These are phyloP conservation scores for Melolontha melolontha DNA, from an alignment of 2,888 invertebrate genomes.

Conservation along the genomic window DNA sequence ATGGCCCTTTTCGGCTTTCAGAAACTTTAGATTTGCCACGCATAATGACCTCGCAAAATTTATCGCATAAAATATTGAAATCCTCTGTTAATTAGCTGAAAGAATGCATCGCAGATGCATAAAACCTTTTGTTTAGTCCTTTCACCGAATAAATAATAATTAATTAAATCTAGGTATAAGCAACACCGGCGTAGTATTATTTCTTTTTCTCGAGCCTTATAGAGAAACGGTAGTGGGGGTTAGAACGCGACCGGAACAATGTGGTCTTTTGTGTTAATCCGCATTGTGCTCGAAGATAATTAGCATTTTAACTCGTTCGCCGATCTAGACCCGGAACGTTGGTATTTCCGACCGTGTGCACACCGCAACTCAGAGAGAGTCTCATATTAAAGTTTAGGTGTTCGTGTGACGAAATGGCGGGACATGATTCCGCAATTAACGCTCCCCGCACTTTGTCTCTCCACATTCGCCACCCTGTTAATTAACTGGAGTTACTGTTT, in stretches of 20 bases:
- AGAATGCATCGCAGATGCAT: no score
- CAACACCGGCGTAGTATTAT: conserved; percentile 2
- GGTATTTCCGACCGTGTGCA: conserved; percentile 37
- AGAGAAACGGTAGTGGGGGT: no score
- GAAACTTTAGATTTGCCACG: no score
- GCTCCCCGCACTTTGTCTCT: conserved; percentile 50
- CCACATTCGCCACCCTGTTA: conserved; percentile 29
- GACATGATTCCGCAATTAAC: conserved; percentile 58
- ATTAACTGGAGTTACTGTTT: conserved; percentile 34
- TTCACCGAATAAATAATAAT: conserved; percentile 34
- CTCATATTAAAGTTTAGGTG: conserved; percentile 45
- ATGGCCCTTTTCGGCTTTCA: no score
- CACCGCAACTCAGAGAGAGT: conserved; percentile 47
- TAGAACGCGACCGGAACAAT: conserved; percentile 24
- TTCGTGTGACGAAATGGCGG: conserved; percentile 54
- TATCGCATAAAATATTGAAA: no score
- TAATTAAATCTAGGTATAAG: conserved; percentile 33
- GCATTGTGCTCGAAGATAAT: conserved; percentile 41
- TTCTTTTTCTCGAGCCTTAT: conserved; percentile 7
- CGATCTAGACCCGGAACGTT: conserved; percentile 38
- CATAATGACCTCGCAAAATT: no score
- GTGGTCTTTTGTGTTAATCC: conserved; percentile 35
- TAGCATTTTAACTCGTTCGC: conserved; percentile 44
- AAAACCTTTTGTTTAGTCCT: not conserved
- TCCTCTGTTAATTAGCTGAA: no score